Evolutionary conservation across 2,113 vertebrate genomes (phyloP), one percentile per base, ranked within the genome.

Genomic region (Ranitomeya variabilis): DNA sequence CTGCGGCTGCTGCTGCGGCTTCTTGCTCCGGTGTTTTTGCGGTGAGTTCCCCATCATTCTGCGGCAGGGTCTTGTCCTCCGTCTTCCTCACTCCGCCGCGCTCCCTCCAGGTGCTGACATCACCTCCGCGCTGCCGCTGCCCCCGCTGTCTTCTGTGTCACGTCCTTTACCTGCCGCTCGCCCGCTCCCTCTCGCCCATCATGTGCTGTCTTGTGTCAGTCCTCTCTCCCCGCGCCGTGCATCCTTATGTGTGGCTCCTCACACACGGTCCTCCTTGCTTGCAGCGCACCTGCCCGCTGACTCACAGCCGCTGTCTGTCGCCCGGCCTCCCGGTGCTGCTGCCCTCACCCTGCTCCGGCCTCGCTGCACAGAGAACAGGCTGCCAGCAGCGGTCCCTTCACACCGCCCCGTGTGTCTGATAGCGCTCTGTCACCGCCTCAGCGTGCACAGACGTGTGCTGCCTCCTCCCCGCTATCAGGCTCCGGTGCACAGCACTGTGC

Each of bases 11-110:
- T 3, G 37, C 37, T 45, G 37, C 37, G 37, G 37, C 81, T 89
- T 89, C 73, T 89, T 89, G 87, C 81, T 89, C 66, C 87, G 84
- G 81, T 89, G 87, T 78, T 89, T 89, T 73, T 89, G 87, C 87
- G 87, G 87, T 84, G 87, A 89, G 87, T 89, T 89, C 87, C 87
- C 87, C 87, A 89, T 89, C 87, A 89, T 89, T 84, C 87, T 89
- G 87, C 87, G 85, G 87, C 87, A 89, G 81, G 87, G 79, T 81
- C 87, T n/a, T 31, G 87, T 89, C 81, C 73, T 84, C 80, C 51
- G 71, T 77, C 57, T 19, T 84, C 60, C 87, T 74, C 31, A 55
- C 87, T 76, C 80, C 31, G 54, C 62, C 60, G 23, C 86, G 69
- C 78, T 64, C 86, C 86, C 87, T 89, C 81, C 81, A 89, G 87